Conservation (phyloP, 2,888 invertebrate genomes). For the Trissolcus brochymenae region DNA sequence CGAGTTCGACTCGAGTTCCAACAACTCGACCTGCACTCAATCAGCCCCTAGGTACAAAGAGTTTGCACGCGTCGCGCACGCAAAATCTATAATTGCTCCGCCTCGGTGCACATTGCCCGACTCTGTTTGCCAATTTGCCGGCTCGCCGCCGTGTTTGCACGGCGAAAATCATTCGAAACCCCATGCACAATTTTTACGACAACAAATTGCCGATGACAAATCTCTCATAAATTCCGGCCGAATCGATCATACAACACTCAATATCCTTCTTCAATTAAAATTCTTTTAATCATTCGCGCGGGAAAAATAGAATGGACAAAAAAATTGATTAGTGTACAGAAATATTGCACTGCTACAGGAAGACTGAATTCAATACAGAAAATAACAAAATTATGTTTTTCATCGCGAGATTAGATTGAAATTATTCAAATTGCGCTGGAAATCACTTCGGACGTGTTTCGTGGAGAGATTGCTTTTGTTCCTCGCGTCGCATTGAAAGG, state of each 20-base stretch:
- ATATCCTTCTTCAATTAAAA: neutral
- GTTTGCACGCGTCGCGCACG: constrained; percentile 69
- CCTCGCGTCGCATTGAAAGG: constrained; percentile 7
- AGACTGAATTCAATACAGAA: neutral
- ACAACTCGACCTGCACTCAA: constrained; percentile 53
- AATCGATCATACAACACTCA: neutral
- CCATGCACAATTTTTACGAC: constrained; percentile 22
- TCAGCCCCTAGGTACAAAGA: constrained; percentile 64
- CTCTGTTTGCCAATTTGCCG: constrained; percentile 72
- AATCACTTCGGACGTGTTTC: constrained; percentile 28
- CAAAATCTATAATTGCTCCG: constrained; percentile 74
- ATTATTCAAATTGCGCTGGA: constrained; percentile 34
- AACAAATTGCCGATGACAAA: constrained; percentile 25
- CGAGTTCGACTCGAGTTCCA: constrained; percentile 64
- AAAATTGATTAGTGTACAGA: too few species aligned
- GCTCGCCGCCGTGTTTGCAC: constrained; percentile 64
- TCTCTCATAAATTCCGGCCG: neutral
- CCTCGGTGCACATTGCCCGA: constrained; percentile 70
- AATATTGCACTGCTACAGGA: neutral
- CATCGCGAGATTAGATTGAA: constrained; percentile 34
- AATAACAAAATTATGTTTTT: constrained; percentile 39
- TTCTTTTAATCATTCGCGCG: too few species aligned
- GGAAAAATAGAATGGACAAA: too few species aligned
- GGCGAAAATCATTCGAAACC: constrained; percentile 23
- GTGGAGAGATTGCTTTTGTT: constrained; percentile 43